Base-by-base conservation (phyloP, 2,113 vertebrate species). In the Laterallus jamaicensis region DNA sequence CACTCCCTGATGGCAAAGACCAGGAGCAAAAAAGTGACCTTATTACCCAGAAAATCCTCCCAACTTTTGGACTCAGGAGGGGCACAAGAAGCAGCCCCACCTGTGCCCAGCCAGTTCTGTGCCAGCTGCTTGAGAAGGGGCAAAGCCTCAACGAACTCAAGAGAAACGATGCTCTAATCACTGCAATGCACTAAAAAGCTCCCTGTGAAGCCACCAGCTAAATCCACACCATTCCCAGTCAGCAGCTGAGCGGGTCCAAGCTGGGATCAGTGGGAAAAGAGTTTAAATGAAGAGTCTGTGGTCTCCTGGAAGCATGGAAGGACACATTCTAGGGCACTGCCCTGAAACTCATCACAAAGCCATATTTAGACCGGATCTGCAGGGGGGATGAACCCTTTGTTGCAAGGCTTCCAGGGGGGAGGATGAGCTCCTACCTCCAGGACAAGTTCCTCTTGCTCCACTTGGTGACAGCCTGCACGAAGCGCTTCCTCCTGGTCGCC, bases 371-470 rank as follows among this genome's bases (percentile, higher is more conserved):
- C 47, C n/a, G 69, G 31, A 11, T 55, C 59, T 68, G 66, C 1
- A 0, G 10, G 29, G 32, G 32, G 32, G 47, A 68, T 3, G 32
- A 18, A 29, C 68, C 66, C 49, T 80, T 63, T 0, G 2, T 39
- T 37, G 24, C 44, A 49, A 29, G 22, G 14, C 29, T 75, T 67
- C 56, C 9, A 19, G 6, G 37, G 24, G 13, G 21, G 37, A 21
- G 31, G 69, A 47, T 25, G 21, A 77, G 81, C 25, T 32, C 96
- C 73, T 97, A 99, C 99, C 99, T 99, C 99, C 99, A 99, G 3
- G 99, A 99, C 66, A 99, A 98, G 95, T 99, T 99, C 86, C 99
- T 98, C 92, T 99, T 99, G 94, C 97, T 98, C 99, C 99, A 99
- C 94, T 99, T 99, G 97, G 98, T 98, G 7, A 97, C 96, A 50